Percentiles rank a stretch among this genome's conserved stretches.
Conservation (phyloP, 2,113 vertebrate species). For the Prunella himalayana region DNA sequence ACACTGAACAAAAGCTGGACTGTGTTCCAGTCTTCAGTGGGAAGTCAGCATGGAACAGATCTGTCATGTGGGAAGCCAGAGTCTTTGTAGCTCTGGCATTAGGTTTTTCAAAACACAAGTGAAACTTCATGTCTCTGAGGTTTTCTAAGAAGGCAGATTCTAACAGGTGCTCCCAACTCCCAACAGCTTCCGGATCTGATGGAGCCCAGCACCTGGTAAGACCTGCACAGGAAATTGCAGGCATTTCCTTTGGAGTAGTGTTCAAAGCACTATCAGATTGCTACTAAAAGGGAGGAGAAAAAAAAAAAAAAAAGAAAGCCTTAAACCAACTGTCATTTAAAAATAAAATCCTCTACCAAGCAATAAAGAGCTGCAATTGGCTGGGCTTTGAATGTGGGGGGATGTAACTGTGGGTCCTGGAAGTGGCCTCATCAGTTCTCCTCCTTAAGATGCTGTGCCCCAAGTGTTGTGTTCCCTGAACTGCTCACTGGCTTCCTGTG, state of each 20-base stretch:
- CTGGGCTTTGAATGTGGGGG: not conserved
- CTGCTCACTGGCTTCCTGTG: not conserved
- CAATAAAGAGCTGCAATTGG: not conserved
- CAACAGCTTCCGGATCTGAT: not conserved
- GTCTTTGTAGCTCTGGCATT: not conserved
- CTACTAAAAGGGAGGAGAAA: not conserved
- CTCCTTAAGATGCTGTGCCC: not conserved
- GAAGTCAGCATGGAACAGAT: not conserved
- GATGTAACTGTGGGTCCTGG: not conserved
- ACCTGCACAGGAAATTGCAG: constrained; percentile 9
- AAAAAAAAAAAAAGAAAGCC: not conserved
- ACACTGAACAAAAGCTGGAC: not conserved
- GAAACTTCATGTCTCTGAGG: not conserved
- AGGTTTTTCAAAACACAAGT: not conserved
- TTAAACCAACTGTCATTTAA: not conserved
- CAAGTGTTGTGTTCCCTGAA: not conserved
- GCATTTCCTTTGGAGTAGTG: constrained; percentile 16
- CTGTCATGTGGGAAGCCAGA: not conserved
- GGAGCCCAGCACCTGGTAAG: constrained; percentile 16
- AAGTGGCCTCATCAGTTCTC: not conserved
- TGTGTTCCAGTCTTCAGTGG: not conserved
- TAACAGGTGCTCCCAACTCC: not conserved
- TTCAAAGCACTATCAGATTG: constrained; percentile 8
- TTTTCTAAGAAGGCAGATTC: not conserved
- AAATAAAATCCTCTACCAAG: constrained; percentile 7